Conservation (phyloP, 2,888 invertebrate species). For the Apamea anceps region DNA sequence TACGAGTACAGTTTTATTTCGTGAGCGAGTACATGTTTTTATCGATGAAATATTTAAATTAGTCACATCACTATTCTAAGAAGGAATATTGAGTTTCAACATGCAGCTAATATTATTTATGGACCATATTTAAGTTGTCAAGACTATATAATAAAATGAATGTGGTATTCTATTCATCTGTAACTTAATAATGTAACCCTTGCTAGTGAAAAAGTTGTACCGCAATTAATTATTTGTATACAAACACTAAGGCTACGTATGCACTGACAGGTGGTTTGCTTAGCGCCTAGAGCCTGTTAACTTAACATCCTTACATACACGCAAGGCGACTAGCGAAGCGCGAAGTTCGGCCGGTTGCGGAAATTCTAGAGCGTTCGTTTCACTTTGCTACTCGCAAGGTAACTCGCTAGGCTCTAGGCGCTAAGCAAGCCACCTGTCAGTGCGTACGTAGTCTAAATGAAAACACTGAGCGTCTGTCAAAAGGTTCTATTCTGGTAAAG, state of each 20-base stretch:
- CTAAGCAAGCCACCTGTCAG: too few species aligned
- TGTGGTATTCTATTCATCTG: not conserved
- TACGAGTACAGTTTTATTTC: constrained; percentile 17
- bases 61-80: constrained; percentile 21
- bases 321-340: too few species aligned
- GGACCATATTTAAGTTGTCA: not conserved
- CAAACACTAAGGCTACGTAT: not conserved
- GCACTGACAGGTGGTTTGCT: too few species aligned
- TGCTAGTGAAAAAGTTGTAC: not conserved
- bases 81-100: not conserved
- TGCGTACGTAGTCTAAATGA: too few species aligned
- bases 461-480: not conserved
- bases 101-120: constrained; percentile 4
- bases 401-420: too few species aligned
- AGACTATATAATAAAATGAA: not conserved
- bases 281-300: too few species aligned
- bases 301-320: too few species aligned
- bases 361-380: too few species aligned
- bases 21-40: constrained; percentile 23
- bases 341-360: too few species aligned
- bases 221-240: not conserved
- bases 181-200: not conserved
- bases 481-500: not conserved
- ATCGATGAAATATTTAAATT: constrained; percentile 37
- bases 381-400: too few species aligned